Base-by-base conservation (phyloP, 1,140 invertebrate genomes). In the Scaptodrosophila lebanonensis region DNA sequence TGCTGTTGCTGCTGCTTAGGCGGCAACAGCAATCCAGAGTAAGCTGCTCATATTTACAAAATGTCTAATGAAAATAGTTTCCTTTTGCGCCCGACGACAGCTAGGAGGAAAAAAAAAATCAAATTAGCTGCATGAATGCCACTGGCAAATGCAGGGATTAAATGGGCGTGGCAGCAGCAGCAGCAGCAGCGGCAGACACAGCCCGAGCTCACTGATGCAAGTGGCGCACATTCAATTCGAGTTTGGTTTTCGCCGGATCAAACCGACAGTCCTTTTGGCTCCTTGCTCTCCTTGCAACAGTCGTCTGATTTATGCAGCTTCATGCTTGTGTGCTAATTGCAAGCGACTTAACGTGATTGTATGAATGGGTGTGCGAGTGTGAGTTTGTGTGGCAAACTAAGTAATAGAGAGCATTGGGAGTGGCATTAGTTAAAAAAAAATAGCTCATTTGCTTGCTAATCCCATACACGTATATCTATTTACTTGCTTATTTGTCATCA, bases 11-110 rank as follows among this genome's bases (percentile, higher is more conserved):
- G 56, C n/a, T n/a, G n/a, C n/a, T n/a, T n/a, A n/a, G n/a, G n/a
- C n/a, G n/a, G n/a, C n/a, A n/a, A n/a, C n/a, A n/a, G 50, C 33
- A 68, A 60, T 52, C 43, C 60, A 18, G 32, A 51, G 39, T 65
- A 79, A 77, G 73, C 73, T 65, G 73, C 60, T 79, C 75, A 79
- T 73, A 79, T 79, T 82, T 82, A 73, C 65, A 79, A 79, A 79
- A 82, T 73, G 73, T 79, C 73, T 82, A 79, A 79, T 79, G 75
- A 82, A 79, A 79, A 82, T 79, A 79, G 82, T 82, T 73, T 58
- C 58, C 54, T 51, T 39, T 42, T 47, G 27, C 39, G 35, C 12
- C 56, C 13, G n/a, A 32, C 2, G 11, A 1, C 38, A 16, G 7
- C 11, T 9, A 52, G 25, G 36, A 45, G 47, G 52, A 30, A 8